These are phyloP conservation scores for Leguminivora glycinivorella DNA, from an alignment of 1,140 invertebrate genomes.

Conservation along the genomic window DNA sequence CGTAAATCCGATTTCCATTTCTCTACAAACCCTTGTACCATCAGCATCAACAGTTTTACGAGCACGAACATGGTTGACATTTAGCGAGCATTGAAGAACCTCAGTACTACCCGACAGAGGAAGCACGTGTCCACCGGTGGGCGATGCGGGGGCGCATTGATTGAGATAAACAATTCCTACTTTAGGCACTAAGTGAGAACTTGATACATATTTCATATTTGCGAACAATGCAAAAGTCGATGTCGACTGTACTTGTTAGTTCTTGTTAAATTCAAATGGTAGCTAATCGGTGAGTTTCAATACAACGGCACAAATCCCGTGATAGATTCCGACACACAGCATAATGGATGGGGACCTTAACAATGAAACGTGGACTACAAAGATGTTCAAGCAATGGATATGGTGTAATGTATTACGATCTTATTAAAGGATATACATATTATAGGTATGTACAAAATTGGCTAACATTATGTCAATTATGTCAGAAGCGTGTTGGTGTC, in stretches of 20 bases:
- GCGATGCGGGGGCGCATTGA: neutral
- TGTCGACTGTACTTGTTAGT: conserved; percentile 11
- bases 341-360: conserved; percentile 24
- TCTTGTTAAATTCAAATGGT: conserved; percentile 26
- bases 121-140: neutral
- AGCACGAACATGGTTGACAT: neutral
- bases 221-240: neutral
- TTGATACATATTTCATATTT: neutral
- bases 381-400: conserved; percentile 4
- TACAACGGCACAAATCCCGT: conserved; percentile 18
- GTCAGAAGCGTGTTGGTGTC: no score
- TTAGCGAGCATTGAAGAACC: neutral
- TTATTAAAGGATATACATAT: neutral
- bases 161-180: neutral
- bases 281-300: conserved; percentile 21
- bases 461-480: no score
- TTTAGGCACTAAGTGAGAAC: neutral
- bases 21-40: neutral
- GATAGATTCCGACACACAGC: conserved; percentile 25
- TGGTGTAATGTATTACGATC: neutral
- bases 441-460: no score
- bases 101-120: neutral
- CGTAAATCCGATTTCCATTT: conserved; percentile 27
- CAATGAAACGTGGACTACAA: conserved; percentile 16
- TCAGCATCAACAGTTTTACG: neutral